Evolutionary conservation across 2,113 vertebrate species (phyloP).

Genomic region (Bufo bufo): DNA sequence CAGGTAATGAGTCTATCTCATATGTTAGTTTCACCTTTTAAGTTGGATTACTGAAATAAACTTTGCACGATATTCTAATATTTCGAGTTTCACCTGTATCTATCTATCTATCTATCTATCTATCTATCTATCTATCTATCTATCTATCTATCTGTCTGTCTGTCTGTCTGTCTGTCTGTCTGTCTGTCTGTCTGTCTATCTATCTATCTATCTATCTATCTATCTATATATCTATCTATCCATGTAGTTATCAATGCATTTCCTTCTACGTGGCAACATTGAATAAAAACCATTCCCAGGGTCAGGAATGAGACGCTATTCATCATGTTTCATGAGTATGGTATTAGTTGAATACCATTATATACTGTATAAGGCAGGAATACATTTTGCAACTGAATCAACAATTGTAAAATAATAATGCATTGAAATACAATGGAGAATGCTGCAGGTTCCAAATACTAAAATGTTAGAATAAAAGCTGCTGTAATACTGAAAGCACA

Average conservation of each 20-base stretch:
- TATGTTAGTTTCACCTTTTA: too few species aligned
- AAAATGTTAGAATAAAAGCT: too few species aligned
- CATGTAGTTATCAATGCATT: neutral
- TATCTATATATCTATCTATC: slow-evolving; percentile 30
- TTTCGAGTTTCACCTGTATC: too few species aligned
- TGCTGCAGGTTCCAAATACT: too few species aligned
- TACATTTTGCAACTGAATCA: neutral
- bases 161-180: neutral
- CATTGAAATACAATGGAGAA: neutral
- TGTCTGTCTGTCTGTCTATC: neutral
- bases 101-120: too few species aligned
- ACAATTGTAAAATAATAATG: neutral
- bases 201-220: neutral
- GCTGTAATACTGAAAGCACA: too few species aligned
- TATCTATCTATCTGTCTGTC: slow-evolving; percentile 17
- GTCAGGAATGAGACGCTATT: neutral
- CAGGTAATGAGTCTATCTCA: too few species aligned
- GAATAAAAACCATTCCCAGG: neutral
- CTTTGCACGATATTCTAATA: too few species aligned
- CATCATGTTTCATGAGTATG: neutral
- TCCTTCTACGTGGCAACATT: neutral
- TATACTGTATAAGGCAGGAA: neutral
- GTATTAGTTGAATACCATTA: neutral
- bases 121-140: neutral
- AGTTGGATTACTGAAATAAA: too few species aligned